Conservation (phyloP, 1,140 invertebrate species). For the Diorhabda sublineata region DNA sequence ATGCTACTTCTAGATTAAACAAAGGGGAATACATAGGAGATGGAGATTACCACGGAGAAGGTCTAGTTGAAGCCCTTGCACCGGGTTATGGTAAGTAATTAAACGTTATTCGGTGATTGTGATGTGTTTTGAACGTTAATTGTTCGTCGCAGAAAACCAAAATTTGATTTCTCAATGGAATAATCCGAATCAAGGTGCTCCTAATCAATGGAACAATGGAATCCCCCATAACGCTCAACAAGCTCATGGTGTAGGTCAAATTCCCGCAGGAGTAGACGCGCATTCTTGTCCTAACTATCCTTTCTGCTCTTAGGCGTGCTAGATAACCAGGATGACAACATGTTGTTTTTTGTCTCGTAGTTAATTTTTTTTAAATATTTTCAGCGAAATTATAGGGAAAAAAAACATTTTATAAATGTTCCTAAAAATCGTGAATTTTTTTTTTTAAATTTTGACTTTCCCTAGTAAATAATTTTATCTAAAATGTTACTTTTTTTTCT, state of each 20-base stretch:
- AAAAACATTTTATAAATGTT: no score
- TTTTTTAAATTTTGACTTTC: no score
- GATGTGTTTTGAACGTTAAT: no score
- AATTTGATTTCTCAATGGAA: constrained; percentile 4
- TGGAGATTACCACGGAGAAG: constrained; percentile 50
- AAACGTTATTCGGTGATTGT: neutral
- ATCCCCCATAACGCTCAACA: constrained; percentile 31
- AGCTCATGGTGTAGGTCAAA: constrained; percentile 38
- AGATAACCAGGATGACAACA: constrained; percentile 37
- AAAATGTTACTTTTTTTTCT: no score
- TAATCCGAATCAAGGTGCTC: neutral
- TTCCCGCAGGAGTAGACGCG: constrained; percentile 53
- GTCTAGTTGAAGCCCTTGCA: constrained; percentile 48
- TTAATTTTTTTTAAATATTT: no score
- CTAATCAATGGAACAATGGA: constrained; percentile 12
- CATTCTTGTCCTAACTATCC: constrained; percentile 58
- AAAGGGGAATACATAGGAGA: constrained; percentile 45
- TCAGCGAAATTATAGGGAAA: no score
- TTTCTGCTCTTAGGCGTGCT: constrained; percentile 49
- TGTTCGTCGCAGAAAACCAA: constrained; percentile 8
- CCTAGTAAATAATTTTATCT: no score
- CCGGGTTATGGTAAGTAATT: constrained; percentile 25
- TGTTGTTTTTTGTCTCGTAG: constrained; percentile 20
- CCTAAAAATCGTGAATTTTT: no score
- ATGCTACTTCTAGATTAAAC: constrained; percentile 38